A percentile compares a stretch with the other conserved stretches of the same genome.
phyloP scores from a whole-genome alignment of 23 tunicate genomes.

The Aplidium turbinatum region DNA sequence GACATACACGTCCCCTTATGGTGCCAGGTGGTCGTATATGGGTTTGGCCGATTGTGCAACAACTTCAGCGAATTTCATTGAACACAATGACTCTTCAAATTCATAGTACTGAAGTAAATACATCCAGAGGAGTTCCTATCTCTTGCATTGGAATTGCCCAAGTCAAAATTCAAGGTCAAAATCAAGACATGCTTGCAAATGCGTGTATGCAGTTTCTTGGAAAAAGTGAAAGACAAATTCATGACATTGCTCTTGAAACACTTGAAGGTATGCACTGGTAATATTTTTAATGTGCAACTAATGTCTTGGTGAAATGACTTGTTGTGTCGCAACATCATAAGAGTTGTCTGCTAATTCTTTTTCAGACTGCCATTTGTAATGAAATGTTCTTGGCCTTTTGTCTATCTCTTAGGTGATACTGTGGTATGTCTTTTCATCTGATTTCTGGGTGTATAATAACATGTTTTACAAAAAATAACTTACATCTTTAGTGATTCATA shows the following conservation, averaged over 20 bases:
- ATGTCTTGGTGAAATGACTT: no score
- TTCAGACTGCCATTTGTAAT: no score
- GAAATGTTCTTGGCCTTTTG: no score
- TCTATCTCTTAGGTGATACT: no score
- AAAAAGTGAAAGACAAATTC: slow-evolving; percentile 70
- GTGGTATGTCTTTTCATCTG: no score
- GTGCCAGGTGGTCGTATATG: slow-evolving; percentile 85
- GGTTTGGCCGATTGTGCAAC: slow-evolving; percentile 90
- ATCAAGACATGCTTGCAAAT: slow-evolving; percentile 83
- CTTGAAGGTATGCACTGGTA: slow-evolving; percentile 59
- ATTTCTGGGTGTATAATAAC: no score
- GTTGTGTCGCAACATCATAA: no score
- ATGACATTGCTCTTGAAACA: slow-evolving; percentile 82
- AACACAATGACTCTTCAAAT: slow-evolving; percentile 92
- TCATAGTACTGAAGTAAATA: slow-evolving; percentile 60
- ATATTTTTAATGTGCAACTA: no score
- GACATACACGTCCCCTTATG: slow-evolving; percentile 64
- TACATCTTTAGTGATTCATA: no score
- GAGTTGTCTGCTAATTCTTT: no score
- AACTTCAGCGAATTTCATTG: slow-evolving; percentile 80
- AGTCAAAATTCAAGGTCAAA: slow-evolving; percentile 88
- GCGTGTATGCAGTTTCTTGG: slow-evolving; percentile 98
- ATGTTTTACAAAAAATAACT: no score
- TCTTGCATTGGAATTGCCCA: slow-evolving; percentile 96
- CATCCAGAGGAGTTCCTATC: slow-evolving; percentile 84